Percentiles rank a stretch among this genome's conserved stretches.
Evolutionary conservation across 1,140 invertebrate genomes (phyloP).

Genomic region (Caerostris darwini): DNA sequence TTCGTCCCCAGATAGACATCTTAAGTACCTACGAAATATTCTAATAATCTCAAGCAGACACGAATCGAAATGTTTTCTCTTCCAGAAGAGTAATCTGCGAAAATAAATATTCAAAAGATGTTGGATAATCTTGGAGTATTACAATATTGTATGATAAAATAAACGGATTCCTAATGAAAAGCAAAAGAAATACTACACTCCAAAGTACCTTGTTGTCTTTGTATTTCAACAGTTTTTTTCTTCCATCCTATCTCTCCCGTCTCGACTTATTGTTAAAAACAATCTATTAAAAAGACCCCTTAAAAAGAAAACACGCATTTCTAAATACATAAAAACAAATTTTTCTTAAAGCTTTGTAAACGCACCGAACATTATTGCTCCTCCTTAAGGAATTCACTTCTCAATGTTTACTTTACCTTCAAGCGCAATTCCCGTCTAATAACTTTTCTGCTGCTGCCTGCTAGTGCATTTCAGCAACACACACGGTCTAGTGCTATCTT

Average conservation of each 20-base stretch:
- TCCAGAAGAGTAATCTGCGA: neutral
- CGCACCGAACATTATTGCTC: neutral
- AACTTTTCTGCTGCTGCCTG: neutral
- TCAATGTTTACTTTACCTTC: constrained; percentile 3
- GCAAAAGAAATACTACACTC: neutral
- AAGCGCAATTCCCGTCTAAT: constrained; percentile 8
- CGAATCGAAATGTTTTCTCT: neutral
- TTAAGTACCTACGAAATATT: too few relatives aligned
- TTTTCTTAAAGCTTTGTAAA: constrained; percentile 12
- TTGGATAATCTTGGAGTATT: neutral
- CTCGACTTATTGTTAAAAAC: constrained; percentile 3
- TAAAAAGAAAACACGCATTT: neutral
- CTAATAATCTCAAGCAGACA: neutral
- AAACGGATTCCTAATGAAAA: neutral
- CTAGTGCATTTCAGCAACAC: neutral
- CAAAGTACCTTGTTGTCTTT: neutral
- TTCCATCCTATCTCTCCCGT: neutral
- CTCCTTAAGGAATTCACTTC: neutral
- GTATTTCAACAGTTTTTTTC: neutral
- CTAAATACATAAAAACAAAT: constrained; percentile 22
- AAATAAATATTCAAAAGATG: neutral
- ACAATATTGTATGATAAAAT: neutral
- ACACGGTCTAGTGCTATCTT: neutral
- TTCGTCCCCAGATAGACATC: too few relatives aligned
- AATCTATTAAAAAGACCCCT: constrained; percentile 25